Evolutionary conservation across 2,797 vertebrate genomes (phyloP), one percentile per base, ranked within the genome.

Genomic region (Myioborus miniatus): DNA sequence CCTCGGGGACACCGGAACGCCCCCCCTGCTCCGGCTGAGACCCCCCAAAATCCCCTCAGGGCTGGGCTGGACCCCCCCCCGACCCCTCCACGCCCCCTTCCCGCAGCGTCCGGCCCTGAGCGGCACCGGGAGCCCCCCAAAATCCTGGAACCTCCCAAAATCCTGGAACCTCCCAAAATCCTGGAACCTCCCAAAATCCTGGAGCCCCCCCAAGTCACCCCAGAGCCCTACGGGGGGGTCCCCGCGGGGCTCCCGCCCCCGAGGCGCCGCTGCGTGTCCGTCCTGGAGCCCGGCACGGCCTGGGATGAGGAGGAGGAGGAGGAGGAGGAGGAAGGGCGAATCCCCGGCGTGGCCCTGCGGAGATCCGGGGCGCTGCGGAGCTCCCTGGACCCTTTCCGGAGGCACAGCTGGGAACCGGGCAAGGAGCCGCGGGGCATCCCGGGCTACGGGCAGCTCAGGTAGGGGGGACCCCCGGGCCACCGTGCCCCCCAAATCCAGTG

Each of bases 371-470:
- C 69, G 12, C 72, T 91, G 27, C 87, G 94, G 1, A 2, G 89
- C 46, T n/a, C 65, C 15, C 91, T 76, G 5, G 98, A 98, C 37
- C 81, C 97, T 6, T 98, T 98, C 97, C 98, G 98, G 37, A 96
- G 98, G 76, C 98, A 98, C 77, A 98, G 98, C 88, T 98, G 98
- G 98, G 98, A 98, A 43, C 98, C 98, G 1, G 98, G 97, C 8
- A 96, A 97, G 65, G 97, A 97, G 4, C 70, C 95, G 27, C 96
- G 96, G 53, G 91, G 32, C 32, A 56, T 56, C 9, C 14, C 53
- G 13, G 53, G 53, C 53, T 97, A 96, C 27, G 86, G 92, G 19
- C 96, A 94, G 12, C 85, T 97, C 95, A 98, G 96, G 98, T 98
- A 97, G 63, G 82, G 82, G 11, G 36, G 4, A 23, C 21, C 29